A percentile compares a stretch with the other conserved stretches of the same genome.
Evolutionary conservation across 1,140 invertebrate species (phyloP).

Genomic region (Coboldia fuscipes): DNA sequence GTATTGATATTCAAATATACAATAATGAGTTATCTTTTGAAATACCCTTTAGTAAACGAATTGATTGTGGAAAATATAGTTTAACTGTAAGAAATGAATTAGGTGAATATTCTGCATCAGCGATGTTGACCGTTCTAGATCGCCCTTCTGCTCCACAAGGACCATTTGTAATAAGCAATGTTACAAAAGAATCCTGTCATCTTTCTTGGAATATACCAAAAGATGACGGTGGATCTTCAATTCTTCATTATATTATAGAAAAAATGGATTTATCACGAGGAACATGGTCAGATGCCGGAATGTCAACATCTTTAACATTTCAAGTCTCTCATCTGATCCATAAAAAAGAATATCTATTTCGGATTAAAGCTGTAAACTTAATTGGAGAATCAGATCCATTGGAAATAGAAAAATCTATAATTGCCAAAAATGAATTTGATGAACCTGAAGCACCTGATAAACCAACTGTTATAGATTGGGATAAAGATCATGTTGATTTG

Average conservation of each 20-base stretch:
- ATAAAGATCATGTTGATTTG: conserved; percentile 79
- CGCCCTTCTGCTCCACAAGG: conserved; percentile 70
- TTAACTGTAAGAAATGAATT: conserved; percentile 68
- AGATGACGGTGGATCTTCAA: conserved; percentile 82
- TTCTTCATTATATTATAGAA: conserved; percentile 90
- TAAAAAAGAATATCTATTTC: conserved; percentile 82
- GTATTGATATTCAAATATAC: conserved; percentile 46
- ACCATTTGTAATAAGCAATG: conserved; percentile 61
- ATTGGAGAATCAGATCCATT: conserved; percentile 87
- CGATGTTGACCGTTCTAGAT: conserved; percentile 74
- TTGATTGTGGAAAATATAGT: conserved; percentile 67
- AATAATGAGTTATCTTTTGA: conserved; percentile 64
- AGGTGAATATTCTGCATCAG: conserved; percentile 57
- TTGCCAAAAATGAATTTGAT: conserved; percentile 88
- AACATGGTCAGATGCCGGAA: conserved; percentile 86
- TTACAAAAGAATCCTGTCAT: conserved; percentile 78
- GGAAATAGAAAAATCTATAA: conserved; percentile 63
- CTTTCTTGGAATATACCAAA: conserved; percentile 62
- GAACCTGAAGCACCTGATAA: conserved; percentile 81
- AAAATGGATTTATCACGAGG: conserved; percentile 92
- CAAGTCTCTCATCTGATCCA: conserved; percentile 73
- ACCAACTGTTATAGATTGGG: conserved; percentile 75
- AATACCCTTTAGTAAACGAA: conserved; percentile 61
- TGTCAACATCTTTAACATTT: conserved; percentile 60
- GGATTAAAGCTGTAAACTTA: conserved; percentile 81